Base-by-base conservation (phyloP, 2,888 invertebrate species). In the Colletes collaris region DNA sequence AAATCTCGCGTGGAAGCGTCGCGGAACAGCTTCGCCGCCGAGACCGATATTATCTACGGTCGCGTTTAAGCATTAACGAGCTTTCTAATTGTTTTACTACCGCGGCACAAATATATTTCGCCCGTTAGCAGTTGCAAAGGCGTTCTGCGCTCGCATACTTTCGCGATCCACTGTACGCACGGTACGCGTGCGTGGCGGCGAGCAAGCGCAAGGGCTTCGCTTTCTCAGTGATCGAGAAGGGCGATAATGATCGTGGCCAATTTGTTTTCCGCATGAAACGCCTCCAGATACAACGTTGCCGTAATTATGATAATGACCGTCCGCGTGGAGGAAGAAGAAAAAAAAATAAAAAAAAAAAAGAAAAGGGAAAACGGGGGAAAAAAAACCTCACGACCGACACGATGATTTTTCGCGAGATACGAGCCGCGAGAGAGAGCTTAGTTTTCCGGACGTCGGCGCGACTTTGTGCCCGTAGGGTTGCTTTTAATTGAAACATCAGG, bases 201-300 rank as follows among this genome's bases (percentile, higher is more conserved):
- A 19, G 66, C 50, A n/a, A 40, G 67, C 59, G 60, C 74, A 58
- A 62, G 10, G 64, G 65, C 46, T 67, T 62, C 62, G 71, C 66
- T 74, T 67, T 74, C 71, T 58, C 63, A 62, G 82, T 68, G 86
- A 86, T 86, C 85, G 77, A 65, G 76, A 67, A 79, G 82, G 66
- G 85, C 79, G 89, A 86, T 89, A 89, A 89, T 88, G 89, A 90
- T 90, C 89, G 86, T 83, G 86, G 86, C 89, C 90, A 90, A 89
- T 90, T 90, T 90, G 88, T 88, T 88, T 88, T 87, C 84, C 84
- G 74, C 84, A 75, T 82, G 88, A 86, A 85, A 79, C 86, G 78
- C 86, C 79, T 78, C 83, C 50, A 74, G 86, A 86, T 78, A 83
- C 84, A 77, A 68, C 79, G 71, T 81, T 81, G 74, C 81, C 70